phyloP scores from a whole-genome alignment of 37 sponge, comb jelly and placozoan species.

The Haliclona indistincta region DNA sequence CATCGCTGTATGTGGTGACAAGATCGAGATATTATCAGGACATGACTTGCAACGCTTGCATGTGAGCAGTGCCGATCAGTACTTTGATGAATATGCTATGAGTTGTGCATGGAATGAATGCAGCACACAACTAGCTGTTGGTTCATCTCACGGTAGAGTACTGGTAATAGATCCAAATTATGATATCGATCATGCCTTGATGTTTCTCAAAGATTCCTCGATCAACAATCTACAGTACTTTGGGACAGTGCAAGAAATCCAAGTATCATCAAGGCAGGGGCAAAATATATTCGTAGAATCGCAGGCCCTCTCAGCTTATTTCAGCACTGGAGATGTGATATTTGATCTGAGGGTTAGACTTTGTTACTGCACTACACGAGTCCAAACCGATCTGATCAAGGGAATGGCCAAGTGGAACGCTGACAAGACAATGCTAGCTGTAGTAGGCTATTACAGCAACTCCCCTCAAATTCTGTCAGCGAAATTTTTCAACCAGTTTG shows the following conservation, averaged over 20 bases:
- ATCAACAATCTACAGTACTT: conserved; percentile 30
- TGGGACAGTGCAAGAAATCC: background rate
- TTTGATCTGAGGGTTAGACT: too few species aligned
- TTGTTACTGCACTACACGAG: too few species aligned
- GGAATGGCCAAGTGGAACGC: conserved; percentile 38
- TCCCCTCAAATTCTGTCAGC: too few species aligned
- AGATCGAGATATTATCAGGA: too few species aligned
- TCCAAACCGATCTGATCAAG: conserved; percentile 32
- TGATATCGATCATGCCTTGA: conserved; percentile 11
- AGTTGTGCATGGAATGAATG: conserved; percentile 31
- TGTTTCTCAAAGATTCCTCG: background rate
- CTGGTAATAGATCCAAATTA: conserved; percentile 10
- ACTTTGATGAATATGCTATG: too few species aligned
- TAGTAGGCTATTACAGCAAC: conserved; percentile 42
- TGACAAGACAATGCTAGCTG: conserved; percentile 2
- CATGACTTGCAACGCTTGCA: too few species aligned
- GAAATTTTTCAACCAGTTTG: conserved; percentile 1
- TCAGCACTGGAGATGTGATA: conserved; percentile 28
- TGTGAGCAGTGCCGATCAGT: too few species aligned
- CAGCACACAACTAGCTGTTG: conserved; percentile 19
- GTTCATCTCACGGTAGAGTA: conserved; percentile 36
- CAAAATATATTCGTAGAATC: background rate
- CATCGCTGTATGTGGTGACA: conserved; percentile 21
- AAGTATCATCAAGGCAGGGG: background rate
- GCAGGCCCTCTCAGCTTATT: conserved; percentile 24